A percentile compares a stretch with the other conserved stretches of the same genome.
These are phyloP conservation scores for Caradrina clavipalpis DNA, from an alignment of 2,888 invertebrate genomes.

Conservation along the genomic window DNA sequence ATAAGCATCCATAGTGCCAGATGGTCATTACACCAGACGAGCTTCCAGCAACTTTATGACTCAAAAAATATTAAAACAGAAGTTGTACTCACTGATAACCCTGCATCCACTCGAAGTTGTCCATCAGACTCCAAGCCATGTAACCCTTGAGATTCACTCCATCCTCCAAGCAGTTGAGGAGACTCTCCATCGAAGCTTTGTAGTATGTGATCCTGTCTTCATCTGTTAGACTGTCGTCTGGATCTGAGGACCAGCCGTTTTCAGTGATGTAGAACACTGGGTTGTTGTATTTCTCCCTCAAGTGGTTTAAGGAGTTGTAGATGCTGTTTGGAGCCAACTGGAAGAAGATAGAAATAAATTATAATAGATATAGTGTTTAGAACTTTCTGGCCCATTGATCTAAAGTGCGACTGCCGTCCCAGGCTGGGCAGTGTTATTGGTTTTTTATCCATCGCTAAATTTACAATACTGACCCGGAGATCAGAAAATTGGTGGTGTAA, in stretches of 20 bases:
- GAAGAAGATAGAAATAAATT: neutral
- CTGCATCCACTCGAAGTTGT: constrained; percentile 92
- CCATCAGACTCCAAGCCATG: constrained; percentile 92
- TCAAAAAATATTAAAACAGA: no score
- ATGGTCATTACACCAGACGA: no score
- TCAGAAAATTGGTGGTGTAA: no score
- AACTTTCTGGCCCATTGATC: no score
- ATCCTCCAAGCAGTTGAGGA: constrained; percentile 83
- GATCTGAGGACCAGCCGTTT: constrained; percentile 89
- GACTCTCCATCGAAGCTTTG: constrained; percentile 82
- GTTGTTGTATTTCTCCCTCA: constrained; percentile 86
- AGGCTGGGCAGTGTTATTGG: no score
- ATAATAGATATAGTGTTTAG: no score
- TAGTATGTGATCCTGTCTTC: constrained; percentile 83
- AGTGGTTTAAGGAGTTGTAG: constrained; percentile 87
- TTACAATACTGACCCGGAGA: no score
- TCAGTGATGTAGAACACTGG: constrained; percentile 91
- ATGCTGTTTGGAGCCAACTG: constrained; percentile 91
- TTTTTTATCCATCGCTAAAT: no score
- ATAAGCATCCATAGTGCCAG: no score
- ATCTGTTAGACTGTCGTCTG: constrained; percentile 79
- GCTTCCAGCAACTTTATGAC: no score
- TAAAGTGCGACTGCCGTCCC: no score
- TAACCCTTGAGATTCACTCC: constrained; percentile 86
- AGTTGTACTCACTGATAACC: constrained; percentile 87